Evolutionary conservation across 1,140 invertebrate genomes (phyloP).

Genomic region (Sarcophaga peregrina): DNA sequence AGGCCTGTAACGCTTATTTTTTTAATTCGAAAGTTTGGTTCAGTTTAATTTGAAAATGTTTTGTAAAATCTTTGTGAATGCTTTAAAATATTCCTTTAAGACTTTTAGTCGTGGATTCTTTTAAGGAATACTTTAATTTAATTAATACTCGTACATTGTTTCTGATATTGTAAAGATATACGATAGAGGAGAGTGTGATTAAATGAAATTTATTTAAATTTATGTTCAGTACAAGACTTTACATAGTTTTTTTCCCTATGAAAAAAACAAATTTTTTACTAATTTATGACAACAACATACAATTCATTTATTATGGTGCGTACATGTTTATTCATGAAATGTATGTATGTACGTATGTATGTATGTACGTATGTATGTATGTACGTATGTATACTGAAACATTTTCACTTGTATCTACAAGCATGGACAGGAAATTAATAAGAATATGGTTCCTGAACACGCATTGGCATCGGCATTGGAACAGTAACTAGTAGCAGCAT

Average conservation of each 20-base stretch:
- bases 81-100: too few relatives aligned
- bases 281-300: conserved; percentile 30
- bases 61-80: too few relatives aligned
- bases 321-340: neutral
- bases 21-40: too few relatives aligned
- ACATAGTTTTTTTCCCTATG: neutral
- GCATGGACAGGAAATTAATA: conserved; percentile 32
- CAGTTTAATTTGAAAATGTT: too few relatives aligned
- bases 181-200: neutral
- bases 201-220: conserved; percentile 2
- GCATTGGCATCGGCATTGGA: conserved; percentile 31
- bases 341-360: too few relatives aligned
- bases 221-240: conserved; percentile 28
- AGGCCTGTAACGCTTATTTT: too few relatives aligned
- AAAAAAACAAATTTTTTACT: neutral
- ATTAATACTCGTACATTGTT: too few relatives aligned
- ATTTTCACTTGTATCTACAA: neutral
- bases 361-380: too few relatives aligned
- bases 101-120: too few relatives aligned
- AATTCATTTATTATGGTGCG: neutral
- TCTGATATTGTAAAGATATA: too few relatives aligned
- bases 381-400: neutral
- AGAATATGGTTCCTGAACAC: conserved; percentile 35
- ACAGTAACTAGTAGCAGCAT: neutral
- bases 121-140: too few relatives aligned